Base-by-base conservation (phyloP, 1,140 invertebrate species). In the Nasonia longicornis region DNA sequence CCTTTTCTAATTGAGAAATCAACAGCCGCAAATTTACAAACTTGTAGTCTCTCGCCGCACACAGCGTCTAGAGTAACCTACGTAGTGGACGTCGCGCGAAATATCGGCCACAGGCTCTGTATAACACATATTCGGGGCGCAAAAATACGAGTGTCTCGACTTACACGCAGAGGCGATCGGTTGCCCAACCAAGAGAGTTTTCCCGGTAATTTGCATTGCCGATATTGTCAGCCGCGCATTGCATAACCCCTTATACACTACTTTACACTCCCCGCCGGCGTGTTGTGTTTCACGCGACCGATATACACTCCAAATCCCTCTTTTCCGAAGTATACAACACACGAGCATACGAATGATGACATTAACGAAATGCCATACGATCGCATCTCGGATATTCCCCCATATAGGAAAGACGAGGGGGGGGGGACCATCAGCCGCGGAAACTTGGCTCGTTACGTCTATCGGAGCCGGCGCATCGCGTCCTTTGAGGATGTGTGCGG, bases 171-270 rank as follows among this genome's bases (percentile, higher is more conserved):
- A 35, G 4, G 8, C 45, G 52, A 58, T 58, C 52, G 14, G 16
- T 58, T 58, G 52, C 52, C 7, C 66, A 31, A 31, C 22, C 10
- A 10, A 31, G 66, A 26, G 66, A 67, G 29, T 67, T 67, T 67
- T 67, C 66, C 66, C 66, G 26, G 66, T 31, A 31, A 67, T 67
- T 67, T 67, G 66, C 22, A 67, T 67, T 26, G 66, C 26, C 66
- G 66, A 67, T 26, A 26, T 26, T 31, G 66, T 67, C 66, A 11
- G 66, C 26, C 3, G 10, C 1, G 8, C 38, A 58, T 58, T 58
- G 52, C 52, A 58, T 58, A 58, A 58, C 7, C 6, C 52, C 6
- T 16, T 58, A 42, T 58, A 42, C 10, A 42, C 38, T 42, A 42
- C 31, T 42, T 8, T 42, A 42, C 38, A 42, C 38, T n/a, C 52